These are phyloP conservation scores for Antrozous pallidus DNA, from an alignment of 2,797 vertebrate genomes.

Conservation along the genomic window DNA sequence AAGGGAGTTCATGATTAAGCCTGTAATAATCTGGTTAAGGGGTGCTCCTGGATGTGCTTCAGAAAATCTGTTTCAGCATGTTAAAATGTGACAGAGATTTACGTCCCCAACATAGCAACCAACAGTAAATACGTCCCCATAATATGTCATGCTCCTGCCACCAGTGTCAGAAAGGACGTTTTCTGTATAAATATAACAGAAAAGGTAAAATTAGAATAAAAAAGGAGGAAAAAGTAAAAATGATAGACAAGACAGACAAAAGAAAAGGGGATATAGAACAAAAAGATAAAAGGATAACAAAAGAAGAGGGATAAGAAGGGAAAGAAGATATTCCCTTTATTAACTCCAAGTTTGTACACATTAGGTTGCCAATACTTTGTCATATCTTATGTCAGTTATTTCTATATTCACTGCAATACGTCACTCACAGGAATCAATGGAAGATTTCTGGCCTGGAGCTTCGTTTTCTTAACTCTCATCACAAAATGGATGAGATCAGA, in stretches of 20 bases:
- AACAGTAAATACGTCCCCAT: not conserved
- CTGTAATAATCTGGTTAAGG: not conserved
- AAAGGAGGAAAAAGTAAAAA: not conserved
- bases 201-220: not conserved
- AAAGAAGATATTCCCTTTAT: not conserved
- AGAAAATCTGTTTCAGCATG: not conserved
- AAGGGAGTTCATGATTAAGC: not conserved
- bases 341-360: not conserved
- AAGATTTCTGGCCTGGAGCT: not conserved
- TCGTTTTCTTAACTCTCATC: not conserved
- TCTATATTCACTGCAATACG: not conserved
- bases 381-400: not conserved
- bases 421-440: not conserved
- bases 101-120: not conserved
- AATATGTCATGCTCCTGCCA: not conserved
- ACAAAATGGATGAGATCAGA: not conserved
- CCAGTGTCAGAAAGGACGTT: not conserved
- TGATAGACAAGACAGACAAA: not conserved
- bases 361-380: not conserved
- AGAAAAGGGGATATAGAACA: not conserved
- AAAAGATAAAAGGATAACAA: not conserved
- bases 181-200: not conserved
- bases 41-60: not conserved
- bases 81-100: not conserved
- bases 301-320: not conserved